Percentiles rank a stretch among this genome's conserved stretches.
Conservation (phyloP, 1,140 invertebrate species). For the Temnothorax nylanderi region DNA sequence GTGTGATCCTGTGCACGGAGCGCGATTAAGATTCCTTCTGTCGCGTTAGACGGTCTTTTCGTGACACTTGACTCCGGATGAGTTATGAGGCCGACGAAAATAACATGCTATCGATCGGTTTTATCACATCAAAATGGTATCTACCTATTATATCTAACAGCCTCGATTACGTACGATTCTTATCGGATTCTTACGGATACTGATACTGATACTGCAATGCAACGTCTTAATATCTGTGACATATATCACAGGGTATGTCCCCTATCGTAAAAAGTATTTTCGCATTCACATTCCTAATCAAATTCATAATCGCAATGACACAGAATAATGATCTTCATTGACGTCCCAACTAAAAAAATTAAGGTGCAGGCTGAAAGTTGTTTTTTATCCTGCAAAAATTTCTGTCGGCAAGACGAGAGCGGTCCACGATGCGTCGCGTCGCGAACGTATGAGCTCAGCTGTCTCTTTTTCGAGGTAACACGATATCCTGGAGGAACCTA, state of each 20-base stretch:
- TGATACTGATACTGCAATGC: neutral
- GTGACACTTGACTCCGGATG: neutral
- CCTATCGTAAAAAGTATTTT: neutral
- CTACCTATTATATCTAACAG: slow-evolving; percentile 5
- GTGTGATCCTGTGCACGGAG: neutral
- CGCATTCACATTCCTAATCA: neutral
- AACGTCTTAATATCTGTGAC: slow-evolving; percentile 2
- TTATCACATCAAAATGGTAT: neutral
- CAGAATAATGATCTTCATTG: neutral
- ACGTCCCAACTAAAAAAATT: neutral
- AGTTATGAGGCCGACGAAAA: slow-evolving; percentile 19
- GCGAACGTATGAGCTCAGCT: slow-evolving; percentile 34
- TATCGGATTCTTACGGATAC: neutral
- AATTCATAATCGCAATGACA: neutral
- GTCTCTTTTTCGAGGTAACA: slow-evolving; percentile 73
- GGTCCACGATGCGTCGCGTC: slow-evolving; percentile 2
- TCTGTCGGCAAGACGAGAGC: neutral
- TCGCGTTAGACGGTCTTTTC: neutral
- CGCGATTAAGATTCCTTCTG: slow-evolving; percentile 33
- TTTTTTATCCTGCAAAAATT: slow-evolving; percentile 13
- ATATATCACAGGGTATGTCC: neutral
- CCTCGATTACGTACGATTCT: neutral
- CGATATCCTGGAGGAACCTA: slow-evolving; percentile 68
- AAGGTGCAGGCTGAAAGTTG: neutral
- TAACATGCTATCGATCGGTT: neutral